Evolutionary conservation across 2,797 vertebrate species (phyloP).

Genomic region (Anableps anableps): DNA sequence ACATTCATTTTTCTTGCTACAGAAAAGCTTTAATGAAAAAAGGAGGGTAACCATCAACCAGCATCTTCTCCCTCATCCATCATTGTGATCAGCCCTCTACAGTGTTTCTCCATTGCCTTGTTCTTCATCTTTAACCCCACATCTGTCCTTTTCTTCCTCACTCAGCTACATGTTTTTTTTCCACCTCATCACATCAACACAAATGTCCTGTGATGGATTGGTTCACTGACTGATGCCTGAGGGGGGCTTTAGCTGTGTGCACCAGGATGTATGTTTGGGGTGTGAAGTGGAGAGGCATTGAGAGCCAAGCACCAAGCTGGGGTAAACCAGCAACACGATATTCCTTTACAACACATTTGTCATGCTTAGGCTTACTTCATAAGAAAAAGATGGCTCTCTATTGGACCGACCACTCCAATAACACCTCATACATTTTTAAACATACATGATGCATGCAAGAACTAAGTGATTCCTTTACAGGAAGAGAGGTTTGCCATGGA

Average conservation of each 20-base stretch:
- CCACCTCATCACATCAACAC: conserved; percentile 47
- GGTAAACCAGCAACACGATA: conserved; percentile 41
- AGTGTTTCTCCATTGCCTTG: conserved; percentile 29
- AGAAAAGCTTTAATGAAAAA: conserved; percentile 31
- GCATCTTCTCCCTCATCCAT: conserved; percentile 67
- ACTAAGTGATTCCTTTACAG: conserved; percentile 16
- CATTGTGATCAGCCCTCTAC: conserved; percentile 50
- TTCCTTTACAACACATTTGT: conserved; percentile 31
- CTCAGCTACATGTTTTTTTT: conserved; percentile 16
- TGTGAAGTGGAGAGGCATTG: conserved; percentile 13
- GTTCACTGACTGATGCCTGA: conserved; percentile 61
- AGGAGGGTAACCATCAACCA: conserved; percentile 43
- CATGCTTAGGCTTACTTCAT: conserved; percentile 9
- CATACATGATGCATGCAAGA: conserved; percentile 7
- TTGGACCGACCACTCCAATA: conserved; percentile 29
- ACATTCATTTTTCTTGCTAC: conserved; percentile 31
- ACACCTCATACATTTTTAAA: conserved; percentile 27
- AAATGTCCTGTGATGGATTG: conserved; percentile 69
- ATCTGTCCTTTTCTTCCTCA: conserved; percentile 33
- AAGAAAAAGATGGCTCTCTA: conserved; percentile 21
- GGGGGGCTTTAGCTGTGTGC: conserved; percentile 35
- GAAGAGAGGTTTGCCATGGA: conserved; percentile 24
- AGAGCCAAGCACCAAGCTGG: conserved; percentile 14
- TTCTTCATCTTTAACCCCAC: conserved; percentile 14
- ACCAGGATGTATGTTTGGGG: conserved; percentile 14